Percentiles rank a stretch among this genome's conserved stretches.
Evolutionary conservation across 2,888 invertebrate genomes (phyloP).

Genomic region (Crossocerus cetratus): DNA sequence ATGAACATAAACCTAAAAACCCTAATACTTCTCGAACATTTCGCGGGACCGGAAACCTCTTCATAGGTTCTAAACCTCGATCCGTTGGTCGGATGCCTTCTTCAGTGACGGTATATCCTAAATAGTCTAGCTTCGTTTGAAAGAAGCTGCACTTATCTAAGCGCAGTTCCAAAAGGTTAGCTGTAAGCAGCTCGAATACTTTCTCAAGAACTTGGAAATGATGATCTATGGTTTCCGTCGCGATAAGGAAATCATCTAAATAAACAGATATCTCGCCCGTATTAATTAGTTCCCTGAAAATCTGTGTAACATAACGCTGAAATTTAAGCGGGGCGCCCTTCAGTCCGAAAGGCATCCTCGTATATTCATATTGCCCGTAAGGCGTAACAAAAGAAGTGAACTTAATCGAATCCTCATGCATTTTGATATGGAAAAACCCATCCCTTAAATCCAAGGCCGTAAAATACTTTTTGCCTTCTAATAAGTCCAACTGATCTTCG

Average conservation of each 20-base stretch:
- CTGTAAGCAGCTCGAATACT: conserved; percentile 22
- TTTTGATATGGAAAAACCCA: background rate
- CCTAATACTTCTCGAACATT: conserved; percentile 49
- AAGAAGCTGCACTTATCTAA: conserved; percentile 53
- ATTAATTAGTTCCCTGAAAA: background rate
- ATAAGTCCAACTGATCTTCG: background rate
- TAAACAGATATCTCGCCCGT: background rate
- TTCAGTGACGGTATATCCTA: conserved; percentile 51
- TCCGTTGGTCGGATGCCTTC: conserved; percentile 46
- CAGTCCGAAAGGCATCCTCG: background rate
- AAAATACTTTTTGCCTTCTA: background rate
- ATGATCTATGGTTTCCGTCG: conserved; percentile 4
- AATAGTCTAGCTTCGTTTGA: conserved; percentile 43
- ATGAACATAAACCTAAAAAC: conserved; percentile 58
- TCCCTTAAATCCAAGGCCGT: background rate
- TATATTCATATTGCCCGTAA: background rate
- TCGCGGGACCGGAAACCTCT: conserved; percentile 52
- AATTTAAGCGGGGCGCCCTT: background rate
- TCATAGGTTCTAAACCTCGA: conserved; percentile 45
- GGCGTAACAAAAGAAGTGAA: background rate
- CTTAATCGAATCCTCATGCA: background rate
- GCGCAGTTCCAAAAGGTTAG: conserved; percentile 33
- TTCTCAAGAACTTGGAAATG: conserved; percentile 22
- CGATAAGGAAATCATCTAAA: conserved; percentile 7
- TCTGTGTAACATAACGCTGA: background rate